Conservation (phyloP, 53 echinoderm and acorn worm species). For the Temnopleurus reevesii region DNA sequence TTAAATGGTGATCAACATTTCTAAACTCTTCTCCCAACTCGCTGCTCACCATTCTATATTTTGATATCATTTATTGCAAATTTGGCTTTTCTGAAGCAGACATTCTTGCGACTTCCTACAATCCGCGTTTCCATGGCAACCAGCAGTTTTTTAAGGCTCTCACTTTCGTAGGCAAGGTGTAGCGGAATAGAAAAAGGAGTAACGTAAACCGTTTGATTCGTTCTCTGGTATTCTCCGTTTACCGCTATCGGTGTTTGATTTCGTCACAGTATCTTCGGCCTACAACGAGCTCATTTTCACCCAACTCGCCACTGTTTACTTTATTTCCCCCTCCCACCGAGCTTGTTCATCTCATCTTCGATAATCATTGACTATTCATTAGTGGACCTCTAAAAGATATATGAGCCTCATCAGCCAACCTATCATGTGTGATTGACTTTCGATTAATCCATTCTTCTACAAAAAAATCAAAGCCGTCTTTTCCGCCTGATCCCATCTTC, state of each 20-base stretch:
- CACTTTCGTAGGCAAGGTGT: slow-evolving; percentile 36
- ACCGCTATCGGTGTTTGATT: slow-evolving; percentile 58
- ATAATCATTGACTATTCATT: slow-evolving; percentile 46
- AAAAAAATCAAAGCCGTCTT: not conserved
- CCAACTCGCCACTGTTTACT: slow-evolving; percentile 47
- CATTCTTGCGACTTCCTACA: slow-evolving; percentile 26
- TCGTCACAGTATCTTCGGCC: slow-evolving; percentile 46
- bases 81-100: slow-evolving; percentile 25
- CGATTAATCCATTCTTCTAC: not conserved
- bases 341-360: not conserved
- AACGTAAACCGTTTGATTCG: slow-evolving; percentile 59
- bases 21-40: not conserved
- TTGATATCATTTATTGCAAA: not conserved
- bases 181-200: slow-evolving; percentile 23
- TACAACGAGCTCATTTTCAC: slow-evolving; percentile 54
- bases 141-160: slow-evolving; percentile 32
- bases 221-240: slow-evolving; percentile 53
- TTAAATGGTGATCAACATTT: not conserved
- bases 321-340: slow-evolving; percentile 46
- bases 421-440: slow-evolving; percentile 2
- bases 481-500: not conserved
- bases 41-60: not conserved
- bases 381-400: slow-evolving; percentile 14
- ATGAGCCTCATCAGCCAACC: slow-evolving; percentile 7
- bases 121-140: slow-evolving; percentile 32